Conservation (phyloP, 2,888 invertebrate species). For the Poecilobothrus nobilitatus region DNA sequence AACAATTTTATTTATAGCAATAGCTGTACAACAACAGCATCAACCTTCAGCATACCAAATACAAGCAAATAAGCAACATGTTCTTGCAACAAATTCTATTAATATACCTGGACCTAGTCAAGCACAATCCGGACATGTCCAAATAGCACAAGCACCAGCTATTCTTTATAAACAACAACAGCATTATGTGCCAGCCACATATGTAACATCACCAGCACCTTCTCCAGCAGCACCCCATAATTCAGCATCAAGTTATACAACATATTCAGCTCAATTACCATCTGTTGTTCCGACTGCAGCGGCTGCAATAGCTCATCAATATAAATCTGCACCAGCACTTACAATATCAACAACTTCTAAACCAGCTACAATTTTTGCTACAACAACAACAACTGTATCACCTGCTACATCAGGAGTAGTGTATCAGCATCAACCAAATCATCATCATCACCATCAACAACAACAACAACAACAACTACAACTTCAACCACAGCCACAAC, state of each 20-base stretch:
- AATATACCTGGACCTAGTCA: background rate
- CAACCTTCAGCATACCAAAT: background rate
- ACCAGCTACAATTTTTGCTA: background rate
- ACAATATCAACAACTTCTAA: background rate
- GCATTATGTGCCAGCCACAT: background rate
- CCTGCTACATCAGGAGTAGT: background rate
- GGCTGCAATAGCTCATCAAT: background rate
- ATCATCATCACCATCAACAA: background rate
- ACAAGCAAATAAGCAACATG: background rate
- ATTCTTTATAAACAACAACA: background rate
- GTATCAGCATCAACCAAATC: background rate
- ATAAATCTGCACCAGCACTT: background rate
- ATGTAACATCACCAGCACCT: background rate
- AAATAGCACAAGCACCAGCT: background rate
- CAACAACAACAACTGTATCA: background rate
- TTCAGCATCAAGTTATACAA: slow-evolving; percentile 1
- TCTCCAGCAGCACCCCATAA: background rate
- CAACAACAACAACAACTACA: background rate
- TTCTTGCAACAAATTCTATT: background rate
- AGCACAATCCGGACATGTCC: background rate
- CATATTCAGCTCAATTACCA: slow-evolving; percentile 9
- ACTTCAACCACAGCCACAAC: background rate
- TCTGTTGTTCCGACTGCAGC: background rate
- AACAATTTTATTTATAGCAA: background rate
- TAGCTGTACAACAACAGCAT: background rate